Evolutionary conservation across 2,888 invertebrate species (phyloP), one percentile per base, ranked within the genome.

Genomic region (Junonia oenone): DNA sequence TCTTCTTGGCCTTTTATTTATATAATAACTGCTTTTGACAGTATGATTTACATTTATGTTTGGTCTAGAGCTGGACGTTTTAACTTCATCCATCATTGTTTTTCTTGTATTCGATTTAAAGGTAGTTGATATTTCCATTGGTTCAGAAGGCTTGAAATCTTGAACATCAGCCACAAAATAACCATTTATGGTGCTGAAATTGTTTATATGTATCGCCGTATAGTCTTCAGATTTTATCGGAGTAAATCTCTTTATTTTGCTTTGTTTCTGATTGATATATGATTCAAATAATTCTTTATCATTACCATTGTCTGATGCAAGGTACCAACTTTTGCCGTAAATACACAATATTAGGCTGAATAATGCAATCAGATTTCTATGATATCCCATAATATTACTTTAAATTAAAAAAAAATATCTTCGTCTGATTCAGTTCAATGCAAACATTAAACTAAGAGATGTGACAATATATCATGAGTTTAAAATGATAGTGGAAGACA

Each of bases 321-420:
- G 71, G 55, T 80, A 82, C 85, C 84, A 83, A 5, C 62, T 65
- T 59, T 78, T 72, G 43, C 73, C 65, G 6, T 69, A 62, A 27
- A 65, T 26, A 31, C 52, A 46, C 29, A 40, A 45, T 37, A 47
- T 19, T 3, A 31, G 31, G 43, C 14, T 38, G n/a, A 51, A 3
- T 15, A 47, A 17, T 9, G 55, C 22, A 9, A 52, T 29, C n/a
- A 40, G 31, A 26, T 40, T 9, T 38, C 46, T 31, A 14, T 45
- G 14, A 52, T 37, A 52, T 35, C 26, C 31, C 58, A 60, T 58
- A 46, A 55, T 26, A 27, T 8, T 48, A 27, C 22, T 22, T 33
- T n/a, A 14, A 13, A 43, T 15, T 15, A 15, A 14, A 19, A 14
- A 11, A n/a, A 13, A n/a, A 17, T 26, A 8, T 13, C 29, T 45